Evolutionary conservation across 2,113 vertebrate species (phyloP), one percentile per base, ranked within the genome.

Genomic region (Lynx canadensis): DNA sequence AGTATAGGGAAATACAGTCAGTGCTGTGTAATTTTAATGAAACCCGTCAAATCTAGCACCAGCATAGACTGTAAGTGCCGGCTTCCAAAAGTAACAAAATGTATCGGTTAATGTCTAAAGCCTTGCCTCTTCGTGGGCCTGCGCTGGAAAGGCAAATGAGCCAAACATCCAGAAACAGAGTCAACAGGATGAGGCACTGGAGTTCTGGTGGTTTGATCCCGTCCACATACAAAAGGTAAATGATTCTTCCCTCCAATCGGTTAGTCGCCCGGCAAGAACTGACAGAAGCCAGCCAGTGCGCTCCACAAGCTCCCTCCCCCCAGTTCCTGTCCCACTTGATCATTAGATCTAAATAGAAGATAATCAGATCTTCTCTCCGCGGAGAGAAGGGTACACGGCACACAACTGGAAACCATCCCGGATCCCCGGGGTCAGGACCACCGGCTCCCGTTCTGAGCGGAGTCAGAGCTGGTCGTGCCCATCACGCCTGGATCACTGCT

Each of bases 371-470:
- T 45, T 5, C 55, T 57, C 55, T 57, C 55, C 55, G 55, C 18
- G 18, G 21, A 60, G 11, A 48, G 60, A 57, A 33, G 36, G 15
- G 3, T 8, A 48, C 79, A 29, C 33, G 4, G 13, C 65, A 25
- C 23, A 13, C 63, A 80, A 50, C 29, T 25, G 36, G 87, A 68
- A 52, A 76, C 1, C 7, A 29, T 7, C 18, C 41, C 3, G 21
- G 79, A n/a, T 12, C 36, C 7, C 10, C 1, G 4, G 36, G 50
- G 19, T 41, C 33, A 25, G 78, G 83, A 66, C 63, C 23, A 3
- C 21, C 0, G 0, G 13, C 50, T 45, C 5, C 3, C 38, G 13
- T 33, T 36, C 12, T 6, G 33, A 63, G 50, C 18, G 4, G 3
- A 7, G 45, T 48, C 23, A 6, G 29, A 27, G 38, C 31, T 6